Conservation (phyloP, 2,113 vertebrate species). For the Hippocampus mohnikei region DNA sequence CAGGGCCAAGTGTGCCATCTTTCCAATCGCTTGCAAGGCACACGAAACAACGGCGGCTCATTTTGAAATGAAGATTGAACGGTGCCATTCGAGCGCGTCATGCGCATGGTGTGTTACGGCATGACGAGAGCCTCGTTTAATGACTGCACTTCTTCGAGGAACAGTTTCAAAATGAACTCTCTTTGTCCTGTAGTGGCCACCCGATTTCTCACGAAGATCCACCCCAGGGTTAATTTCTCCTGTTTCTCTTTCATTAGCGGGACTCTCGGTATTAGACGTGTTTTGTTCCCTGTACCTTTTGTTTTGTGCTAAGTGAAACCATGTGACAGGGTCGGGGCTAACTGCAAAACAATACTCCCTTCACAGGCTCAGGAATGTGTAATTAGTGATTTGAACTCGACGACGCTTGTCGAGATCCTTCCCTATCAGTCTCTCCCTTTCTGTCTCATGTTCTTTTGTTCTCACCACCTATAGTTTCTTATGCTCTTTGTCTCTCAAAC, state of each 20-base stretch:
- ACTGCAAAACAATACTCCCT: slow-evolving; percentile 73
- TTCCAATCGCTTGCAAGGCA: slow-evolving; percentile 55
- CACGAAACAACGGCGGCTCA: slow-evolving; percentile 5
- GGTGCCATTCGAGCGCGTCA: slow-evolving; percentile 1
- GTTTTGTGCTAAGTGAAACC: slow-evolving; percentile 75
- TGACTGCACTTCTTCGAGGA: slow-evolving; percentile 24
- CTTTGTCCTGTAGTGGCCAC: slow-evolving; percentile 68
- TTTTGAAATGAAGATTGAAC: not conserved
- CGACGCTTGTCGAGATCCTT: slow-evolving; percentile 63
- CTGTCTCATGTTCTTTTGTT: slow-evolving; percentile 62
- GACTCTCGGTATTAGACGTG: slow-evolving; percentile 62
- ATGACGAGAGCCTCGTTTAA: not conserved
- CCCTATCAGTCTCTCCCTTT: slow-evolving; percentile 57
- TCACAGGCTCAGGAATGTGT: slow-evolving; percentile 74
- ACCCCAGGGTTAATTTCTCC: slow-evolving; percentile 68
- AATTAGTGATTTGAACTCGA: slow-evolving; percentile 72
- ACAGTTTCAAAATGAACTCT: slow-evolving; percentile 70
- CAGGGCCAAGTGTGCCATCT: slow-evolving; percentile 61
- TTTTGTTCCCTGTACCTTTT: slow-evolving; percentile 74
- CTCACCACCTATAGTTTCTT: slow-evolving; percentile 45
- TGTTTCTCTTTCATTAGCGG: slow-evolving; percentile 71
- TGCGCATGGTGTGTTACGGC: slow-evolving; percentile 31
- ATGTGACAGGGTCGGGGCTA: slow-evolving; percentile 70
- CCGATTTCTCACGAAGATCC: slow-evolving; percentile 74
- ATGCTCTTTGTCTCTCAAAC: slow-evolving; percentile 28